Percentiles rank a stretch among this genome's conserved stretches.
phyloP scores from a whole-genome alignment of 2,113 vertebrate genomes.

The Narcine bancroftii region DNA sequence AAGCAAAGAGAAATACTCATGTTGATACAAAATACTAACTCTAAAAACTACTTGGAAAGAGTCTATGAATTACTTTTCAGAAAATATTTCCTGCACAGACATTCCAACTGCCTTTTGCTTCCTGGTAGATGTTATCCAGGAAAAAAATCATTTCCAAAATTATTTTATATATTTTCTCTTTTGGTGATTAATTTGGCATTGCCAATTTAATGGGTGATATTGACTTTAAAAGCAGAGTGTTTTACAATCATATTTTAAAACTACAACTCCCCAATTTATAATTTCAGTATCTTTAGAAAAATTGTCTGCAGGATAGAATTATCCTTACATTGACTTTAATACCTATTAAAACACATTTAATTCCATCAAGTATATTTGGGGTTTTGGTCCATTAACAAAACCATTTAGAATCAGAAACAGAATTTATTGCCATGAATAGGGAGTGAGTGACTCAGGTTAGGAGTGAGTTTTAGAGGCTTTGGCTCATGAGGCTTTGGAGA shows the following conservation, averaged over 20 bases:
- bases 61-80: neutral
- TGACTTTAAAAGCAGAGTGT: neutral
- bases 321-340: neutral
- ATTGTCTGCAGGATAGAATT: conserved; percentile 6
- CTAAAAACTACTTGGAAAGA: conserved; percentile 17
- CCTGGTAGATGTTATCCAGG: neutral
- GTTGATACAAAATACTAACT: neutral
- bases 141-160: conserved; percentile 3
- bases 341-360: neutral
- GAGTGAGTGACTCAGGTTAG: too few species aligned
- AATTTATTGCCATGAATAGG: too few species aligned
- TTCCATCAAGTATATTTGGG: neutral
- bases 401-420: too few species aligned
- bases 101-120: neutral
- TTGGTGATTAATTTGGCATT: neutral
- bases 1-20: neutral
- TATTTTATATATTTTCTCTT: neutral
- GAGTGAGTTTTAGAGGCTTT: too few species aligned
- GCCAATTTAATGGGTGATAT: neutral
- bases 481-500: too few species aligned
- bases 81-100: conserved; percentile 15
- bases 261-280: neutral
- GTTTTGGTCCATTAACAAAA: neutral
- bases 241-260: neutral
- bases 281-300: neutral